These are phyloP conservation scores for Cheilosia soror DNA, from an alignment of 2,888 invertebrate species.

Conservation along the genomic window DNA sequence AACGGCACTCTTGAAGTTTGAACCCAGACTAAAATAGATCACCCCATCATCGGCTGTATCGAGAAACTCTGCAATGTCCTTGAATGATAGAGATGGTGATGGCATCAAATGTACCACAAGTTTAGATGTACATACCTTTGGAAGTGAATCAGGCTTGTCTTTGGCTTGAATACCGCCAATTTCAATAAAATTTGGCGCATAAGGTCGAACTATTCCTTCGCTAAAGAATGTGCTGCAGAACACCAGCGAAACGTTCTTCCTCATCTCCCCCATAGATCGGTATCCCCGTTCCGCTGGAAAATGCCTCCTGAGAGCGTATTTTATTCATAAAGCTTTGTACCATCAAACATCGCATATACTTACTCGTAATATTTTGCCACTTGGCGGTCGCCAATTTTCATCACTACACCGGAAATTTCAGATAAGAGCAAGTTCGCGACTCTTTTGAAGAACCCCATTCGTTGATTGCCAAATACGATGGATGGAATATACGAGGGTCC, in stretches of 20 bases:
- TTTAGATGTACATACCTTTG: slow-evolving; percentile 68
- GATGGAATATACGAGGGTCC: slow-evolving; percentile 78
- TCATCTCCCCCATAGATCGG: slow-evolving; percentile 77
- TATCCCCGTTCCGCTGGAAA: slow-evolving; percentile 78
- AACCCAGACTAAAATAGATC: slow-evolving; percentile 83
- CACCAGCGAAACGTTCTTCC: slow-evolving; percentile 78
- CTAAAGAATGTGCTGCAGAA: slow-evolving; percentile 78
- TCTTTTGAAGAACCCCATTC: slow-evolving; percentile 78
- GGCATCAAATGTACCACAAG: slow-evolving; percentile 6
- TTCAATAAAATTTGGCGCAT: slow-evolving; percentile 79
- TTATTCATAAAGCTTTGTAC: neutral
- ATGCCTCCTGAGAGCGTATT: slow-evolving; percentile 66
- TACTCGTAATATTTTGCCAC: slow-evolving; percentile 11
- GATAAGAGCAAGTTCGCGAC: slow-evolving; percentile 75
- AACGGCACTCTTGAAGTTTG: slow-evolving; percentile 84
- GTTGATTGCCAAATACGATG: slow-evolving; percentile 28
- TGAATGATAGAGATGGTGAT: too few relatives aligned
- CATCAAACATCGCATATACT: neutral
- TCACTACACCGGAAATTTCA: neutral
- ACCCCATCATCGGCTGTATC: slow-evolving; percentile 80
- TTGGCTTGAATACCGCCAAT: slow-evolving; percentile 80
- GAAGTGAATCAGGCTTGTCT: slow-evolving; percentile 77
- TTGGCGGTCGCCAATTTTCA: neutral
- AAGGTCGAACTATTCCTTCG: slow-evolving; percentile 78
- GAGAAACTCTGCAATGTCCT: slow-evolving; percentile 80